Evolutionary conservation across 2,888 invertebrate genomes (phyloP).

Genomic region (Cloeon dipterum): DNA sequence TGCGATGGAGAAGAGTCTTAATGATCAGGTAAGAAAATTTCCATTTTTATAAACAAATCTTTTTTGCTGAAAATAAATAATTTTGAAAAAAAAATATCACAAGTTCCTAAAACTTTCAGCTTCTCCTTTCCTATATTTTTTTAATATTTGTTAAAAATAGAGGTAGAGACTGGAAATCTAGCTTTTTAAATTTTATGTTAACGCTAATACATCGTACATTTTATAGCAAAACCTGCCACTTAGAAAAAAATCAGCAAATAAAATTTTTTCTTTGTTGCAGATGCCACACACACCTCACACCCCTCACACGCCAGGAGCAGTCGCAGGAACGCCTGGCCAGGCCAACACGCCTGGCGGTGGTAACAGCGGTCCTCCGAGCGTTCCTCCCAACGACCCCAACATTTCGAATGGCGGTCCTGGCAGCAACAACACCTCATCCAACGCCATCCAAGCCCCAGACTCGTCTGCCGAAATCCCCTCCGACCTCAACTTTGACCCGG

Average conservation of each 20-base stretch:
- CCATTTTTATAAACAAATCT: too few relatives aligned
- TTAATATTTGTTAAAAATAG: too few relatives aligned
- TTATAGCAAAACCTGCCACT: too few relatives aligned
- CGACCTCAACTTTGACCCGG: slow-evolving; percentile 81
- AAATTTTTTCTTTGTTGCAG: slow-evolving; percentile 18
- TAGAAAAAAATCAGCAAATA: too few relatives aligned
- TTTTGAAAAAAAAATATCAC: too few relatives aligned
- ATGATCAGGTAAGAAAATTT: slow-evolving; percentile 57
- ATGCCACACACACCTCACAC: slow-evolving; percentile 68
- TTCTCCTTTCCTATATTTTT: too few relatives aligned
- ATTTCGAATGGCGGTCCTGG: slow-evolving; percentile 10
- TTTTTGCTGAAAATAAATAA: too few relatives aligned
- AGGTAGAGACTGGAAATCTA: too few relatives aligned
- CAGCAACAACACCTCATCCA: slow-evolving; percentile 15
- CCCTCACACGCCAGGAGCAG: slow-evolving; percentile 39
- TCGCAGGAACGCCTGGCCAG: slow-evolving; percentile 31
- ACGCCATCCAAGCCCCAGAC: slow-evolving; percentile 14
- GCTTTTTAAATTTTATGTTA: too few relatives aligned
- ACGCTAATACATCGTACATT: too few relatives aligned
- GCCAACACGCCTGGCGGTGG: slow-evolving; percentile 44
- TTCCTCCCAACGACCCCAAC: slow-evolving; percentile 28
- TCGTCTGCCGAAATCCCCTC: slow-evolving; percentile 55
- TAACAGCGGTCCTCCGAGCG: slow-evolving; percentile 46
- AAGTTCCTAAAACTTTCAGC: too few relatives aligned
- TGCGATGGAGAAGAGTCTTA: slow-evolving; percentile 80